These are phyloP conservation scores for Andricus grossulariae DNA, from an alignment of 1,140 invertebrate species.

Conservation along the genomic window DNA sequence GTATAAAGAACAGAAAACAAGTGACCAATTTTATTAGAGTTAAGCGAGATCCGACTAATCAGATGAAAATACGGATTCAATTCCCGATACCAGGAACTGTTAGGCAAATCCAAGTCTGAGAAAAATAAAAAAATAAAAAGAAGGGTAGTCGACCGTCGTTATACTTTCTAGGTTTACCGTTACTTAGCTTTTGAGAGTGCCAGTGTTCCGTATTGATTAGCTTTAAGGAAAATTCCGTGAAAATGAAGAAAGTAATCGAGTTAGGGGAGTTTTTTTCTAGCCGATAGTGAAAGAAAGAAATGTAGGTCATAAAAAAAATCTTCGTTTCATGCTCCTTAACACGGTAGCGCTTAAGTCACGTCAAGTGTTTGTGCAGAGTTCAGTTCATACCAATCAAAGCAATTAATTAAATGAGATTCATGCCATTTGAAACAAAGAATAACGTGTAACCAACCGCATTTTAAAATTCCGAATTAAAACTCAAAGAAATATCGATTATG, in stretches of 20 bases:
- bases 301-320: conserved; percentile 8
- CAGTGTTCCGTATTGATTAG: conserved; percentile 39
- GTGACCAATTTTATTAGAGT: no score
- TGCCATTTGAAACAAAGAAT: conserved; percentile 14
- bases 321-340: conserved; percentile 20
- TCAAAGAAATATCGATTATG: background rate
- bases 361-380: conserved; percentile 22
- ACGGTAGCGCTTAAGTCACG: background rate
- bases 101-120: background rate
- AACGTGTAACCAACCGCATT: background rate
- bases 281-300: background rate
- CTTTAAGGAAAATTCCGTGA: conserved; percentile 20
- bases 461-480: background rate
- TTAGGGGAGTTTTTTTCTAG: conserved; percentile 2
- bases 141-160: conserved; percentile 9
- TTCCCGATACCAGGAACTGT: background rate
- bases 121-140: background rate
- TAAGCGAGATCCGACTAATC: background rate
- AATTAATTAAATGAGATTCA: conserved; percentile 16
- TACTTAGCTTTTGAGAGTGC: conserved; percentile 45
- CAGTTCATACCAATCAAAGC: conserved; percentile 23
- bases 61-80: background rate
- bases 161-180: conserved; percentile 1
- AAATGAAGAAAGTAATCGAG: conserved; percentile 24
- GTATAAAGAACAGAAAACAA: no score